Base-by-base conservation (phyloP, 2,797 vertebrate genomes). In the Sciaenops ocellatus region DNA sequence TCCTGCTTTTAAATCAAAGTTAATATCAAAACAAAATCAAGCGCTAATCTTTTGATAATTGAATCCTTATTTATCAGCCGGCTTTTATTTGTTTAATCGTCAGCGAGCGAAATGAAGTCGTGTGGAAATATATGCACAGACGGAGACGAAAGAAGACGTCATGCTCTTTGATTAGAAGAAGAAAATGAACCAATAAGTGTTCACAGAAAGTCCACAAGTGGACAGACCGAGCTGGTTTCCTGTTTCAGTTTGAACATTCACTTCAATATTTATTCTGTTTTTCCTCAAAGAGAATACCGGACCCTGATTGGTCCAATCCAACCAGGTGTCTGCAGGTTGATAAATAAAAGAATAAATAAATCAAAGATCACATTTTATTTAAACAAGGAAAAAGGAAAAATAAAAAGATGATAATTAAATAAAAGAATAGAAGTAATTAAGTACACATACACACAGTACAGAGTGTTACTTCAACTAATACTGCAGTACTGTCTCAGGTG, bases 31-130 rank as follows among this genome's bases (percentile, higher is more conserved):
- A 91, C 86, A 90, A 81, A 82, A 76, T 57, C 78, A 62, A 59
- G 22, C 62, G 22, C 83, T 90, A 91, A 93, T 93, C 90, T 89
- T 71, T 67, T 3, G 64, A 73, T 93, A 85, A 93, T 92, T 90
- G 79, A 91, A 91, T 92, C 78, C 59, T 84, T 84, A 84, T 92
- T 87, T 83, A 84, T 85, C 26, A 67, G 54, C 22, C 54, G 30
- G 78, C 78, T 74, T 86, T 70, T 79, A 70, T 90, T 88, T 85
- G 77, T 78, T 82, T 82, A 75, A 63, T 70, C 20, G 10, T 22
- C 13, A 18, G 30, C 13, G 4, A 44, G 11, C 67, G 74, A 85
- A 65, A 86, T 57, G 17, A 83, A 83, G 78, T 76, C 81, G 24
- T 22, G 80, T 73, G 62, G 50, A 79, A 90, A 90, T 90, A 79